Evolutionary conservation across 2,888 invertebrate species (phyloP).

Genomic region (Aleiodes alternator): DNA sequence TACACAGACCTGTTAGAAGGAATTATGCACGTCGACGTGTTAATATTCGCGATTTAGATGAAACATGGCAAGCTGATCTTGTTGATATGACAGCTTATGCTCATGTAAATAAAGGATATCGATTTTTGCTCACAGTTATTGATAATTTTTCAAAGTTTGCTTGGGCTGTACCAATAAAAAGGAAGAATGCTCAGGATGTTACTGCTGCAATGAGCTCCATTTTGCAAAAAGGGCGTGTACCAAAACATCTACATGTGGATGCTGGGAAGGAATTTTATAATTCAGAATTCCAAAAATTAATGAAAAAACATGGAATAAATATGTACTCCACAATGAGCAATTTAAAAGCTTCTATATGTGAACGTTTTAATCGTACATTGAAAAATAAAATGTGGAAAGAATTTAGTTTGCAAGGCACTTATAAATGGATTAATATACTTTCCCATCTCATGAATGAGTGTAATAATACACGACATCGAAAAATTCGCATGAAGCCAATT

Average conservation of each 20-base stretch:
- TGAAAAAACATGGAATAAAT: conserved; percentile 45
- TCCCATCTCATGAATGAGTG: conserved; percentile 53
- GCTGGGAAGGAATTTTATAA: conserved; percentile 53
- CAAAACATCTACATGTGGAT: conserved; percentile 48
- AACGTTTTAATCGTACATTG: conserved; percentile 49
- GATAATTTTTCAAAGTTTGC: conserved; percentile 72
- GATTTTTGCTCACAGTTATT: conserved; percentile 67
- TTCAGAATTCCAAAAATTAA: conserved; percentile 42
- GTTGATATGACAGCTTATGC: conserved; percentile 65
- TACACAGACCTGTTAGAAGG: conserved; percentile 69
- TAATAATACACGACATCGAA: conserved; percentile 66
- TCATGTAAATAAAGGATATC: conserved; percentile 64
- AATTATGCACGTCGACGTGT: conserved; percentile 61
- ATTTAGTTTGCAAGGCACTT: neutral
- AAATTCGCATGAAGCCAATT: conserved; percentile 56
- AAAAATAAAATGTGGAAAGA: conserved; percentile 52
- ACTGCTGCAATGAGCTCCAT: conserved; percentile 56
- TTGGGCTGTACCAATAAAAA: conserved; percentile 65
- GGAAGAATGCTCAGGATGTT: conserved; percentile 64
- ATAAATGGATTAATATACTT: conserved; percentile 50
- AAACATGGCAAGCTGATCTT: conserved; percentile 60
- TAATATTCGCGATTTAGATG: conserved; percentile 66
- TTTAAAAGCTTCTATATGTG: conserved; percentile 62
- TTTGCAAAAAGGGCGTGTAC: conserved; percentile 44
- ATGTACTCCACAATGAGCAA: conserved; percentile 52